A percentile compares a stretch with the other conserved stretches of the same genome.
phyloP scores from a whole-genome alignment of 2,888 invertebrate genomes.

The Melanostoma mellinum region DNA sequence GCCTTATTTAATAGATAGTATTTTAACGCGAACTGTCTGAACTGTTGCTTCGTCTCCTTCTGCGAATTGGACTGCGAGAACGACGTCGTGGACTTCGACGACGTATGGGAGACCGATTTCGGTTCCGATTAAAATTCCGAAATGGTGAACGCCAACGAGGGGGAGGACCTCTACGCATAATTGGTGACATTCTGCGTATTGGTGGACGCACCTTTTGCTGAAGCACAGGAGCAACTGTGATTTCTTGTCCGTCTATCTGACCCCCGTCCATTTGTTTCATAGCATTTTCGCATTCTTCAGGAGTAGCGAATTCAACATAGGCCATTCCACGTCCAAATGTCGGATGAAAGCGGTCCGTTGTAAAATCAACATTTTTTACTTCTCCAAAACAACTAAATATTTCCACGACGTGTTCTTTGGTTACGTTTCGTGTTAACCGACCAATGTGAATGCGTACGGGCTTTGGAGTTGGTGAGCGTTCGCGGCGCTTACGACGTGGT shows the following conservation, averaged over 20 bases:
- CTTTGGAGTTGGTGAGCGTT: conserved; percentile 94
- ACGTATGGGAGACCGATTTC: conserved; percentile 79
- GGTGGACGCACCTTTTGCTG: conserved; percentile 85
- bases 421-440: conserved; percentile 94
- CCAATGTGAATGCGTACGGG: conserved; percentile 97
- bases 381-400: conserved; percentile 95
- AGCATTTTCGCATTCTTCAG: conserved; percentile 98
- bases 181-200: conserved; percentile 80
- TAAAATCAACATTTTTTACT: conserved; percentile 94
- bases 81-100: conserved; percentile 80
- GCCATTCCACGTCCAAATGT: conserved; percentile 96
- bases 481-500: conserved; percentile 87
- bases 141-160: conserved; percentile 81
- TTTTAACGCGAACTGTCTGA: conserved; percentile 81
- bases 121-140: conserved; percentile 78
- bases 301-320: conserved; percentile 95
- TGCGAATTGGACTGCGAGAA: conserved; percentile 81
- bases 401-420: conserved; percentile 93
- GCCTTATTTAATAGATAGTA: background rate
- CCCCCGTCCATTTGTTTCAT: conserved; percentile 99
- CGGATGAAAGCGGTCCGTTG: conserved; percentile 93
- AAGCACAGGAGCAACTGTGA: conserved; percentile 96
- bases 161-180: conserved; percentile 78
- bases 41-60: conserved; percentile 81
- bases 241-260: conserved; percentile 97